A percentile compares a stretch with the other conserved stretches of the same genome.
Conservation (phyloP, 1,140 invertebrate genomes). For the Hormaphis cornu region DNA sequence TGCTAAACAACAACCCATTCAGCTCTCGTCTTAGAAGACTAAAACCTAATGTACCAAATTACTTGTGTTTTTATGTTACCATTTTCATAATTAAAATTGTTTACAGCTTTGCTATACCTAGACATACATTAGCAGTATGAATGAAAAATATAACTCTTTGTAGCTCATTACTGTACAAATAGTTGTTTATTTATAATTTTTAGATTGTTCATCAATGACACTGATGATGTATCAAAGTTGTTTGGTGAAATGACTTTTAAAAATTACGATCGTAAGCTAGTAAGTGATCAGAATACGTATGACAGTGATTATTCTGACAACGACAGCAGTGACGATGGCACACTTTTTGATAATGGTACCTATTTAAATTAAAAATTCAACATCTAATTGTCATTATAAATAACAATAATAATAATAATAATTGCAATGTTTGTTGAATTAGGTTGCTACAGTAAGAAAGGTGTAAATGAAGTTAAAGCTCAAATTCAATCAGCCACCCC, state of each 20-base stretch:
- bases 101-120: no score
- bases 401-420: not conserved
- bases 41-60: no score
- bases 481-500: conserved; percentile 1
- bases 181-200: no score
- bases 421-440: not conserved
- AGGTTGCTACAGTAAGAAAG: conserved; percentile 27
- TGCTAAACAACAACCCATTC: not conserved
- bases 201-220: not conserved
- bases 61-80: no score
- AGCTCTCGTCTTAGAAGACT: no score
- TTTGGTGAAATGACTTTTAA: conserved; percentile 27
- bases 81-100: no score
- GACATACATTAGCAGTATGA: no score
- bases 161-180: no score
- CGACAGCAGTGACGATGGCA: not conserved
- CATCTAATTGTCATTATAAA: not conserved
- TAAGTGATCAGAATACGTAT: conserved; percentile 18
- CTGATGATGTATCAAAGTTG: not conserved
- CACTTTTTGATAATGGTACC: conserved; percentile 12
- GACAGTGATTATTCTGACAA: conserved; percentile 10
- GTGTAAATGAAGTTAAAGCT: conserved; percentile 1
- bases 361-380: not conserved
- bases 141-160: no score
- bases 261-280: conserved; percentile 11